Evolutionary conservation across 2,797 vertebrate species (phyloP).

Genomic region (Myiotriccus ornatus): DNA sequence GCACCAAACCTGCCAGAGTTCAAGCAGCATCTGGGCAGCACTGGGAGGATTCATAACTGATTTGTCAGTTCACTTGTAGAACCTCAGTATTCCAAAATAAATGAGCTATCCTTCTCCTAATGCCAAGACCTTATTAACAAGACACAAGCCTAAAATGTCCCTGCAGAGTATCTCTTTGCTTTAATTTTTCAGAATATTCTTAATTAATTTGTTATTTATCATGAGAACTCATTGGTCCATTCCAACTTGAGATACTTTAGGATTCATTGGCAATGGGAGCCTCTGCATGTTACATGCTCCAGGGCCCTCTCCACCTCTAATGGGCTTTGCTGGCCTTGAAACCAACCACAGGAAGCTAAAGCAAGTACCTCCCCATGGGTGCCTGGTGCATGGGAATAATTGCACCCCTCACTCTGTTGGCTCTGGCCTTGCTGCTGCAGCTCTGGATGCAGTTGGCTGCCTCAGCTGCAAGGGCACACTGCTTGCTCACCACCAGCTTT

Average conservation of each 20-base stretch:
- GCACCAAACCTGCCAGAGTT: not conserved
- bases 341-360: not conserved
- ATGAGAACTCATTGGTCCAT: not conserved
- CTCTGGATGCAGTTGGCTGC: not conserved
- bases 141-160: not conserved
- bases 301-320: fast-evolving
- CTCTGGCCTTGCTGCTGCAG: not conserved
- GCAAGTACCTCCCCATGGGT: fast-evolving
- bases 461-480: fast-evolving
- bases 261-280: not conserved
- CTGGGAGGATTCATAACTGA: not conserved
- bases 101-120: not conserved
- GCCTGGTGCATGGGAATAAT: not conserved
- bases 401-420: fast-evolving
- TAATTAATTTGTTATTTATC: not conserved
- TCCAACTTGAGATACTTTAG: not conserved
- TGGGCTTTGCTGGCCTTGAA: not conserved
- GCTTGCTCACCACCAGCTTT: not conserved
- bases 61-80: not conserved
- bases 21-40: not conserved
- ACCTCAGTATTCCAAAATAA: not conserved
- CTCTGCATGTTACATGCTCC: fast-evolving
- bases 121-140: not conserved
- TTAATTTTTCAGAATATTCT: not conserved
- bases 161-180: not conserved